Percentiles rank a stretch among this genome's conserved stretches.
These are phyloP conservation scores for Drosophila pandora DNA, from an alignment of 1,140 invertebrate genomes.

Conservation along the genomic window DNA sequence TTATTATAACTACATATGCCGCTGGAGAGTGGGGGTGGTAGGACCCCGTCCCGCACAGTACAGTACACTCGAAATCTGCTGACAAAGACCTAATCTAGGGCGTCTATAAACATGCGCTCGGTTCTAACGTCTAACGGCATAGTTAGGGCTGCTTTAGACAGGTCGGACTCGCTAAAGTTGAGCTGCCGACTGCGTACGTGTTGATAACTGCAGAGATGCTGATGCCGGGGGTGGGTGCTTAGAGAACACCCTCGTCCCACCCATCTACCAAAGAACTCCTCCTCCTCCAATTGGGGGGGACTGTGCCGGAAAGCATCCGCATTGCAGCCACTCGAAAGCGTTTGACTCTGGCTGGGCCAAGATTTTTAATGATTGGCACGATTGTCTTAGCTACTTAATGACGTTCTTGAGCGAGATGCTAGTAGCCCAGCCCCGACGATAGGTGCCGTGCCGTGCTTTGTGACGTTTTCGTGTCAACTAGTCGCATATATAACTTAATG, in stretches of 20 bases:
- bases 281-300: neutral
- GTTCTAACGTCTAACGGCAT: constrained; percentile 60
- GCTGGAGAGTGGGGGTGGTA: neutral
- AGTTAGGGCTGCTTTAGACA: constrained; percentile 72
- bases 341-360: constrained; percentile 58
- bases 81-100: constrained; percentile 82
- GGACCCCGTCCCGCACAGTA: constrained; percentile 45
- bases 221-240: constrained; percentile 14
- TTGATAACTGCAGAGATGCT: constrained; percentile 50
- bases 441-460: constrained; percentile 34
- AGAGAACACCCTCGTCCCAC: neutral
- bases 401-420: constrained; percentile 58
- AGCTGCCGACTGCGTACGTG: constrained; percentile 28
- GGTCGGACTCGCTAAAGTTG: constrained; percentile 46
- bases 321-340: constrained; percentile 66
- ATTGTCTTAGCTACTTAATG: constrained; percentile 81
- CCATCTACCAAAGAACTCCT: neutral
- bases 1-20: constrained; percentile 16
- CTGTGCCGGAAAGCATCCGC: constrained; percentile 50
- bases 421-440: constrained; percentile 16
- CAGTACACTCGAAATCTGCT: constrained; percentile 73
- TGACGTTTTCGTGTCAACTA: constrained; percentile 73
- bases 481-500: constrained; percentile 65
- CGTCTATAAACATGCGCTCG: constrained; percentile 77
- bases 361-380: constrained; percentile 82